Conservation (phyloP, 1,140 invertebrate species). For the Aricia agestis region DNA sequence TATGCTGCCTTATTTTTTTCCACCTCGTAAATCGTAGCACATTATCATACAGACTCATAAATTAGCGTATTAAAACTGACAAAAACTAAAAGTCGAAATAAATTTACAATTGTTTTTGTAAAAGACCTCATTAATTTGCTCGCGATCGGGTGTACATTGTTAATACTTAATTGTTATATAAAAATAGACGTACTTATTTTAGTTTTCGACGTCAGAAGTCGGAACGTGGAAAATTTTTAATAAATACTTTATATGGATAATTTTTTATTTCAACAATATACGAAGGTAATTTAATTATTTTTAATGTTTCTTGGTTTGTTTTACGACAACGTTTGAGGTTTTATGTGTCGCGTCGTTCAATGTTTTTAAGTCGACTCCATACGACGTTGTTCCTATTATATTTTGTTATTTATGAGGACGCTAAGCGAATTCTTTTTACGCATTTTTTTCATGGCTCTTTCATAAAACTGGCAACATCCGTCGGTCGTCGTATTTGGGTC, state of each 20-base stretch:
- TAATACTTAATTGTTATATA: neutral
- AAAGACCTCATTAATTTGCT: neutral
- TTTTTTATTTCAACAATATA: neutral
- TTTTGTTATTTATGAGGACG: constrained; percentile 40
- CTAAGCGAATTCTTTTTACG: constrained; percentile 57
- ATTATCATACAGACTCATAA: neutral
- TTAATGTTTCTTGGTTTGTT: neutral
- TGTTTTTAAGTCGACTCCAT: constrained; percentile 27
- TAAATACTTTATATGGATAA: neutral
- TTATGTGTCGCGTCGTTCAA: neutral
- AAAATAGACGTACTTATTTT: neutral
- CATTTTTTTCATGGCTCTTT: constrained; percentile 42
- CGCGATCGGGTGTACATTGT: neutral
- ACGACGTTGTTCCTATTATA: constrained; percentile 29
- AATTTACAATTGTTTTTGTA: neutral
- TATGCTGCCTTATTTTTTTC: neutral
- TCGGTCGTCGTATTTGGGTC: constrained; percentile 61
- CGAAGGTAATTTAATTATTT: constrained; percentile 1
- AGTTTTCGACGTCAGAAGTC: neutral
- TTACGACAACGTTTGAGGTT: neutral
- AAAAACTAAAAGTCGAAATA: neutral
- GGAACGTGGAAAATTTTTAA: neutral
- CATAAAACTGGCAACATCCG: constrained; percentile 54
- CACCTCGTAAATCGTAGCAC: too few relatives aligned
- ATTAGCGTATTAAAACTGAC: neutral